Conservation (phyloP, 1,140 invertebrate genomes). For the Psilanteris sp. region DNA sequence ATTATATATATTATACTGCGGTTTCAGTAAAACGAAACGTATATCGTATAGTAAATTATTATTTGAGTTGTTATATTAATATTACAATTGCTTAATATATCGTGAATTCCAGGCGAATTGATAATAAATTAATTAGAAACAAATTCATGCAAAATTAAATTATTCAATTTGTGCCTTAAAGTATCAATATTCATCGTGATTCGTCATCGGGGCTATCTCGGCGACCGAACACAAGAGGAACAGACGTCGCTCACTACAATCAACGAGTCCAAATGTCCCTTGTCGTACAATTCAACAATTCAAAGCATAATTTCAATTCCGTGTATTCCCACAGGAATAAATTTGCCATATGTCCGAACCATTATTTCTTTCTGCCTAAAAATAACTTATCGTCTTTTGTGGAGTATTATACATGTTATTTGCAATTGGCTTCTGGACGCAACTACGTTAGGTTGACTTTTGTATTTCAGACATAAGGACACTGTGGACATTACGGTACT, state of each 20-base stretch:
- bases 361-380: constrained; percentile 30
- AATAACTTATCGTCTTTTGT: constrained; percentile 35
- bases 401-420: not conserved
- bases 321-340: constrained; percentile 23
- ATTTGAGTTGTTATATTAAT: too few relatives aligned
- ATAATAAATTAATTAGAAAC: too few relatives aligned
- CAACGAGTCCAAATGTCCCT: constrained; percentile 26
- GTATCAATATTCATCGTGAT: not conserved
- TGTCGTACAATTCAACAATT: constrained; percentile 32
- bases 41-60: too few relatives aligned
- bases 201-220: constrained; percentile 4
- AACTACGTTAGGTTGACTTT: too few relatives aligned
- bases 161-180: not conserved
- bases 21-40: too few relatives aligned
- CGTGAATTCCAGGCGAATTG: too few relatives aligned
- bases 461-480: too few relatives aligned
- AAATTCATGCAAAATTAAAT: too few relatives aligned
- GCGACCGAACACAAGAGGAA: constrained; percentile 1
- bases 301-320: constrained; percentile 36
- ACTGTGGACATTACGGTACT: too few relatives aligned
- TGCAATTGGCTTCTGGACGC: constrained; percentile 15
- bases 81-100: too few relatives aligned
- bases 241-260: constrained; percentile 15
- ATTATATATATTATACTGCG: too few relatives aligned
- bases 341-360: constrained; percentile 17